Evolutionary conservation across 1,140 invertebrate species (phyloP), one percentile per base, ranked within the genome.

Genomic region (Berghia stephanieae): DNA sequence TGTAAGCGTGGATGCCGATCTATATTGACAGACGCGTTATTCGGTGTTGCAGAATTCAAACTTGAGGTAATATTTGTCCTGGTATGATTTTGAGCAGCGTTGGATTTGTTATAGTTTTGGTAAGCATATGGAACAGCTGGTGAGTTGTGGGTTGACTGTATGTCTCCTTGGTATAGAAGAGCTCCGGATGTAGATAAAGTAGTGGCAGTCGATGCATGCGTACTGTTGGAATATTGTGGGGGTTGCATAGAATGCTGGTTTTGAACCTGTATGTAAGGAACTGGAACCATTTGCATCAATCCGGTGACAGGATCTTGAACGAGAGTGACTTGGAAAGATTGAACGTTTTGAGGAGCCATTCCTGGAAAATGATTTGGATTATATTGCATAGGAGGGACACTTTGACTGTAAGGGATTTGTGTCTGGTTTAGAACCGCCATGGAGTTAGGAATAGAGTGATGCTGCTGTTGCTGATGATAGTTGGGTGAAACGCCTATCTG

Each of bases 221-320:
- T 3, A 27, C 3, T 40, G 8, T 3, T n/a, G 36, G 38, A 34
- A 27, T 44, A 24, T 16, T 34, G 16, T 63, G 72, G 16, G 72
- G 31, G 18, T 52, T n/a, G n/a, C n/a, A n/a, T n/a, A n/a, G n/a
- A n/a, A n/a, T n/a, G 5, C 2, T 69, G 67, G 6, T n/a, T 55
- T 27, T 34, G 27, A 24, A 67, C 60, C 18, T 82, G 75, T 60
- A 84, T 75, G n/a, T 81, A 67, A 42, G 68, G 55, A 21, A 85
- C 81, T 16, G 86, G 87, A 10, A 88, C 79, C 36, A 86, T 76
- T 70, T 86, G 84, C 71, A 86, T 55, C 49, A 84, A 82, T 10
- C 87, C 87, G 40, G 87, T 87, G 5, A 79, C 72, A 21, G 86
- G 85, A 78, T 88, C 86, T 68, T 87, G 87, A 44, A 86, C 83